These are phyloP conservation scores for Garra rufa DNA, from an alignment of 2,113 vertebrate genomes.

Conservation along the genomic window DNA sequence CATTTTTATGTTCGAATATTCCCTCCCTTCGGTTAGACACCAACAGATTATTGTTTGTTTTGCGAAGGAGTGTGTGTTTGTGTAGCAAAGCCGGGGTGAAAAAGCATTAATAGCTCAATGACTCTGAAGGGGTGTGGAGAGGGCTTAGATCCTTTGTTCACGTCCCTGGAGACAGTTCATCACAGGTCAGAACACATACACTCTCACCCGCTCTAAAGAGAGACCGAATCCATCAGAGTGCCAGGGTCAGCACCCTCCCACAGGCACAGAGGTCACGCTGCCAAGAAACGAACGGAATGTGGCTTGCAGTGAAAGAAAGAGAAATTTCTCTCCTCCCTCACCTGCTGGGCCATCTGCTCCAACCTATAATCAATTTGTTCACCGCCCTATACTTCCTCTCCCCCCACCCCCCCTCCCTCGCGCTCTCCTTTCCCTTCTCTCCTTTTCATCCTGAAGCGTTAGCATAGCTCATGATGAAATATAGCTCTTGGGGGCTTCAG, in stretches of 20 bases:
- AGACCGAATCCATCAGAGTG: slow-evolving; percentile 57
- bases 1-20: not conserved
- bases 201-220: slow-evolving; percentile 32
- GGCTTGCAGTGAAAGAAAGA: slow-evolving; percentile 54
- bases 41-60: slow-evolving; percentile 24
- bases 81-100: slow-evolving; percentile 37
- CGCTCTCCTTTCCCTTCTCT: not conserved
- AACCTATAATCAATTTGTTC: slow-evolving; percentile 79
- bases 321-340: slow-evolving; percentile 65
- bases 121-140: slow-evolving; percentile 63
- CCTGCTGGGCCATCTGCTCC: slow-evolving; percentile 74
- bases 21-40: not conserved
- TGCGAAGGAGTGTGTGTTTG: slow-evolving; percentile 10
- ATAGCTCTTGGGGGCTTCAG: slow-evolving; percentile 43
- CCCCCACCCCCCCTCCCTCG: slow-evolving; percentile 30
- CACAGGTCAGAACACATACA: slow-evolving; percentile 68
- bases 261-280: slow-evolving; percentile 64
- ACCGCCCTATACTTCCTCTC: slow-evolving; percentile 65
- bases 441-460: slow-evolving; percentile 29
- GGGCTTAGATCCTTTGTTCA: slow-evolving; percentile 43
- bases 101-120: slow-evolving; percentile 40
- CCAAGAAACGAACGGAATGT: slow-evolving; percentile 68
- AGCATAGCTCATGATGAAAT: slow-evolving; percentile 52
- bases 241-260: slow-evolving; percentile 61
- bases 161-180: slow-evolving; percentile 69